Evolutionary conservation across 1,140 invertebrate species (phyloP), one percentile per base, ranked within the genome.

Genomic region (Bacillus rossius): DNA sequence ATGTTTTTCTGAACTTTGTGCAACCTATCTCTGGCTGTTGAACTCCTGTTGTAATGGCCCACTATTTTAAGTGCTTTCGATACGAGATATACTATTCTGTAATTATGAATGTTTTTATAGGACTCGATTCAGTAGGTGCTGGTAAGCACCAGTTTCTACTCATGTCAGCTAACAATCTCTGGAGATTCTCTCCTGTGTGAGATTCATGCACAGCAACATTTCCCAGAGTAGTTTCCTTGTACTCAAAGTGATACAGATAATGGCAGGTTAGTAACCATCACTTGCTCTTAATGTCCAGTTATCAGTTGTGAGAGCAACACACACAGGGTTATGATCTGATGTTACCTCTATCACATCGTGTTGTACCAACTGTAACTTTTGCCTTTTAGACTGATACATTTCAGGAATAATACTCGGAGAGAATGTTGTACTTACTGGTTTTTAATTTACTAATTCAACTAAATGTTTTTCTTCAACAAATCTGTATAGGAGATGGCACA

Each of bases 181-280:
- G 19, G 20, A 68, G 60, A 48, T 62, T 52, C n/a, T 55, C 38
- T 38, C 16, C 56, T 23, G 59, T 62, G 45, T 60, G 55, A 25
- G 55, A 52, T 43, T 57, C 40, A 22, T 53, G 37, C 52, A 65
- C 59, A 37, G 54, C 25, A 37, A 47, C 53, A 55, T 51, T 60
- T 23, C 63, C 40, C 25, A 66, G 34, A 19, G 57, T 61, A 62
- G 49, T 52, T 42, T 22, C 55, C 47, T 48, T 61, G 37, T 61
- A 26, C 29, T 61, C 37, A 60, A 67, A 68, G 52, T 62, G 38
- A 48, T 60, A 49, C 1, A 68, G 47, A 53, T 57, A 67, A 51
- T 69, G 62, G 22, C 47, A 61, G 43, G 66, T 69, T 55, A 67
- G 45, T 64, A 68, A 42, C 60, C 57, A 17, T 65, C 45, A 25